phyloP scores from a whole-genome alignment of 2,888 invertebrate genomes.

The Sepiola atlantica region DNA sequence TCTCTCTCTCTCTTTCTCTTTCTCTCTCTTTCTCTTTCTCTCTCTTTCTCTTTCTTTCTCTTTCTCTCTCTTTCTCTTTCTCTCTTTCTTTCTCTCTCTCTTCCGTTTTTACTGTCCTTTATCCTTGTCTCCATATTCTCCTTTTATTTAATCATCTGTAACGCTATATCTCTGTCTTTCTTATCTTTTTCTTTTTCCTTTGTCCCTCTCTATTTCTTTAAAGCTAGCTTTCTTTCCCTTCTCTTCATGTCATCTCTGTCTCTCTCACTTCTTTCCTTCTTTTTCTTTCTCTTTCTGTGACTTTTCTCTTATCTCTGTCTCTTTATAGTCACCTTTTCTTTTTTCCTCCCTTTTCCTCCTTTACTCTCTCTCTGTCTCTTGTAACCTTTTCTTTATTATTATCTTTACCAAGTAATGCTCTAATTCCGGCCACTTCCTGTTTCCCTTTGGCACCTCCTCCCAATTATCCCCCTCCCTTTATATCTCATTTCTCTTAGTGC shows the following conservation, averaged over 20 bases:
- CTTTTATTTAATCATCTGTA: too few relatives aligned
- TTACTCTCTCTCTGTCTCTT: background rate
- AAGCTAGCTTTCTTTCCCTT: too few relatives aligned
- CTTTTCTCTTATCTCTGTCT: background rate
- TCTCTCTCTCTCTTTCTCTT: too few relatives aligned
- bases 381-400: background rate
- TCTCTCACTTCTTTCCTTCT: background rate
- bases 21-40: too few relatives aligned
- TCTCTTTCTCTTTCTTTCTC: too few relatives aligned
- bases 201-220: background rate
- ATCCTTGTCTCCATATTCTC: too few relatives aligned
- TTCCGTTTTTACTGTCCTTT: too few relatives aligned
- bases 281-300: background rate
- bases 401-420: background rate
- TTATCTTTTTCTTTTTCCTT: background rate
- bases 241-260: background rate
- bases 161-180: background rate
- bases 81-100: too few relatives aligned
- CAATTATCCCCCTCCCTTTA: background rate
- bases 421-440: background rate
- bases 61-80: too few relatives aligned
- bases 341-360: background rate
- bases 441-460: background rate
- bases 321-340: background rate
- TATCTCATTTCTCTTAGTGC: background rate